A percentile compares a stretch with the other conserved stretches of the same genome.
Conservation (phyloP, 2,113 vertebrate species). For the Odontophorus gujanensis region DNA sequence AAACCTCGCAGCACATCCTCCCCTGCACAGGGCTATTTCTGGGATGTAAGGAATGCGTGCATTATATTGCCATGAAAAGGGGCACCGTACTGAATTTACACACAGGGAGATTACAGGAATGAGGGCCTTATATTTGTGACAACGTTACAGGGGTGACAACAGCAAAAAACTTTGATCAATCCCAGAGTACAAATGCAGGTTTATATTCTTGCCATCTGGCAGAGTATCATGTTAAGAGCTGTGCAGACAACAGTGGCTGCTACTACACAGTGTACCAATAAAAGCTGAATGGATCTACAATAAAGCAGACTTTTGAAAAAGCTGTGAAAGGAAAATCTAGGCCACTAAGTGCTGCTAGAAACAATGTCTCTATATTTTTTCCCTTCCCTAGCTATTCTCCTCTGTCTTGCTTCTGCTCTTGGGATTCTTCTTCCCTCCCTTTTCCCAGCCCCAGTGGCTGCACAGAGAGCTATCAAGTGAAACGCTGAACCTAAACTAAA, state of each 20-base stretch:
- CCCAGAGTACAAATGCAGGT: constrained; percentile 60
- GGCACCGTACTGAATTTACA: constrained; percentile 12
- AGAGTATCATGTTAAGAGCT: constrained; percentile 68
- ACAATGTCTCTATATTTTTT: constrained; percentile 55
- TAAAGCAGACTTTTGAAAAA: constrained; percentile 65
- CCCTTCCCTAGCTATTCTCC: constrained; percentile 20
- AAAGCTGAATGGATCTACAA: constrained; percentile 65
- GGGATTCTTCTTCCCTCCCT: constrained; percentile 27
- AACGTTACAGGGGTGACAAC: constrained; percentile 59
- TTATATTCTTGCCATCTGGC: constrained; percentile 74
- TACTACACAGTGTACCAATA: constrained; percentile 53
- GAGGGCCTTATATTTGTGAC: constrained; percentile 50
- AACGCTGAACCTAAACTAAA: constrained; percentile 50
- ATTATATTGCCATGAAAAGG: constrained; percentile 19
- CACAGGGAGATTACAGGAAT: not conserved
- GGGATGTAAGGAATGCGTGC: constrained; percentile 60
- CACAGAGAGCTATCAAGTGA: constrained; percentile 38
- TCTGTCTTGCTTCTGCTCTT: constrained; percentile 32
- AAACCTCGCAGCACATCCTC: constrained; percentile 28
- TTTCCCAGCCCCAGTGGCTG: not conserved
- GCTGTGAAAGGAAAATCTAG: constrained; percentile 70
- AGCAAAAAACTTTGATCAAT: constrained; percentile 60
- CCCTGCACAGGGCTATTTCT: not conserved
- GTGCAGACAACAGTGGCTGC: constrained; percentile 65
- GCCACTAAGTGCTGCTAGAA: constrained; percentile 59